Evolutionary conservation across 2,797 vertebrate genomes (phyloP), one percentile per base, ranked within the genome.

Genomic region (Gouania willdenowi): DNA sequence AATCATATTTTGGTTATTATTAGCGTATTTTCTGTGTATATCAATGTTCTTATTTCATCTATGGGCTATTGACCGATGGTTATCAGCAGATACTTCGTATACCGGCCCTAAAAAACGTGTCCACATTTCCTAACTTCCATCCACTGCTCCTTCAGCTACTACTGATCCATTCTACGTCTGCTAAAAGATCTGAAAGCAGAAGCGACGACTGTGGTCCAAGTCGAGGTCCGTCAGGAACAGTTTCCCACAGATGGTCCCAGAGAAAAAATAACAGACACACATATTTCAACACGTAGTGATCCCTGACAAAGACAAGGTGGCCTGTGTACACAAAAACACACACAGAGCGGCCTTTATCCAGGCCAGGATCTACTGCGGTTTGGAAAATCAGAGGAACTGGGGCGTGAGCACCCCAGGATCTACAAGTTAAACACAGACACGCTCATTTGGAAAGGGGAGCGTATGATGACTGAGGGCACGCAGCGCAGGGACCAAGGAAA

Each of bases 381-480:
- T 54, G 44, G 49, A 73, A 71, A 63, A 69, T 48, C 34, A 26
- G 32, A 66, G 62, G 64, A 77, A 82, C 59, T 71, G 71, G 68
- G 72, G 75, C 58, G 49, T 72, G 51, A 73, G 55, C 65, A 58
- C 59, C 69, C 54, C 43, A 67, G 60, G 53, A 77, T 69, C 71
- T 71, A 60, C 64, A 78, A 82, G 58, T 56, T 56, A 82, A 83
- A 83, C 75, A 84, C 58, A 42, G 75, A 73, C 70, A 70, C 41
- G 56, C 75, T 73, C 39, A 8, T 70, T 77, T 68, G 54, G 58
- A 77, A 52, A 66, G 9, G 44, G 35, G 39, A 63, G 56, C 58
- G 27, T 1, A 14, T 17, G 27, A 31, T 62, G 41, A 62, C 20
- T 11, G 22, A 36, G 26, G 47, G 36, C 8, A 3, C 19, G 32